These are phyloP conservation scores for Trachelus tabidus DNA, from an alignment of 2,888 invertebrate genomes.

Conservation along the genomic window DNA sequence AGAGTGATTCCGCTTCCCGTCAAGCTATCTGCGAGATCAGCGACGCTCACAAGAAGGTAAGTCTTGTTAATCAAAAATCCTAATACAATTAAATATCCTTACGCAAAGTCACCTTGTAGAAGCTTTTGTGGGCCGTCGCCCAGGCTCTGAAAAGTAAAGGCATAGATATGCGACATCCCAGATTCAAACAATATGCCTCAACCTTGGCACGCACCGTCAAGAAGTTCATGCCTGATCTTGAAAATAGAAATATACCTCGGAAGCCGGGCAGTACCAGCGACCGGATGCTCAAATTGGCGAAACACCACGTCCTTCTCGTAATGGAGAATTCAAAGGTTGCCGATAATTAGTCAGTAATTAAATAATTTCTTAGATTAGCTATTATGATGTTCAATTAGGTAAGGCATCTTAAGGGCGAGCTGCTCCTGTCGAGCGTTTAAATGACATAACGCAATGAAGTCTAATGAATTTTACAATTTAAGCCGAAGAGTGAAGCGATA, in stretches of 20 bases:
- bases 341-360: neutral
- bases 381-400: neutral
- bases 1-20: slow-evolving; percentile 34
- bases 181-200: slow-evolving; percentile 79
- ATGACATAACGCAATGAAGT: neutral
- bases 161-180: slow-evolving; percentile 75
- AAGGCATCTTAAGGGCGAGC: neutral
- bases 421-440: neutral
- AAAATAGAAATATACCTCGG: slow-evolving; percentile 62
- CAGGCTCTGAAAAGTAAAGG: slow-evolving; percentile 80
- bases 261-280: slow-evolving; percentile 77
- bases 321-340: slow-evolving; percentile 42
- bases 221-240: slow-evolving; percentile 72
- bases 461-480: neutral
- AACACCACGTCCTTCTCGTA: slow-evolving; percentile 55
- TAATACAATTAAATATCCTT: slow-evolving; percentile 21
- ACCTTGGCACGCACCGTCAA: slow-evolving; percentile 76
- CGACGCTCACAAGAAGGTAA: slow-evolving; percentile 75
- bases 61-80: neutral
- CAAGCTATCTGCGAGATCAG: slow-evolving; percentile 68
- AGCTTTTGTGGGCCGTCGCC: slow-evolving; percentile 84
- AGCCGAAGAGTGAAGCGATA: neutral
- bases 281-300: slow-evolving; percentile 75
- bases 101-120: slow-evolving; percentile 67
- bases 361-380: neutral